Conservation (phyloP, 2,113 vertebrate genomes). For the Lanius ludovicianus region DNA sequence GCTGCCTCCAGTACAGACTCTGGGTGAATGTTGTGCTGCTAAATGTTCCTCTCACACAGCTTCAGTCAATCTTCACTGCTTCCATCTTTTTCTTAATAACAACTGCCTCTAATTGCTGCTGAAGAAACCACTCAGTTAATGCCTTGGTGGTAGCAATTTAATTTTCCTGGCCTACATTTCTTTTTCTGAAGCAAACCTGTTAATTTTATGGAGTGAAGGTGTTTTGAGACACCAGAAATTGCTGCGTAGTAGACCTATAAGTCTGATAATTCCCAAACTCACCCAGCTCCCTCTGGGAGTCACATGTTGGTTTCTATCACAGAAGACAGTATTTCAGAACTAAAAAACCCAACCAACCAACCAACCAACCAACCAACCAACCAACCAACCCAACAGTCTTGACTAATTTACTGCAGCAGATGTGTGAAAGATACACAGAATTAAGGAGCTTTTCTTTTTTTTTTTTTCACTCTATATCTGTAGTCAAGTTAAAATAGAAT, state of each 20-base stretch:
- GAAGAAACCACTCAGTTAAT: constrained; percentile 16
- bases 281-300: not conserved
- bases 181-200: not conserved
- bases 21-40: not conserved
- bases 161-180: constrained; percentile 21
- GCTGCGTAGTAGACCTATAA: not conserved
- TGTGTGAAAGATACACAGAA: constrained; percentile 41
- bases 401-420: constrained; percentile 51
- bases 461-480: constrained; percentile 1
- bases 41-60: not conserved
- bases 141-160: not conserved
- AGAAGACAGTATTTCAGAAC: constrained; percentile 12
- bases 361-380: not conserved
- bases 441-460: constrained; percentile 35
- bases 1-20: not conserved
- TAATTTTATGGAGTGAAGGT: not conserved
- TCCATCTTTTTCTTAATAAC: not conserved
- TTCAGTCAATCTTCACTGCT: not conserved
- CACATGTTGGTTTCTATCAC: not conserved
- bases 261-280: not conserved
- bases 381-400: not conserved
- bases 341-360: not conserved
- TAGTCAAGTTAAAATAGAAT: constrained; percentile 58
- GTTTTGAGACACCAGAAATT: not conserved
- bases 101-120: not conserved